Evolutionary conservation across 2,113 vertebrate species (phyloP).

Genomic region (Pterophyllum scalare): DNA sequence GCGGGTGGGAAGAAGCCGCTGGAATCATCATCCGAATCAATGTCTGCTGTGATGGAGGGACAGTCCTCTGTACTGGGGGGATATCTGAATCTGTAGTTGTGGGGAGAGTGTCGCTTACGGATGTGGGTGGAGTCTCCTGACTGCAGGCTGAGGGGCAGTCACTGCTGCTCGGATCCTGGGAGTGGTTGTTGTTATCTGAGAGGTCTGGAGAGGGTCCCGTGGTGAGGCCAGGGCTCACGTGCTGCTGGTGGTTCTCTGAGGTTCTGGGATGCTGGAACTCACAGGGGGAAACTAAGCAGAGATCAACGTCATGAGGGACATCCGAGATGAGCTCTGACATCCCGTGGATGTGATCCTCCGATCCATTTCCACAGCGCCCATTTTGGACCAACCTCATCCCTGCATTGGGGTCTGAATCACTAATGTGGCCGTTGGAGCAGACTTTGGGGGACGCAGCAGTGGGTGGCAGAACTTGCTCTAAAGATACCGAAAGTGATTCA

Average conservation of each 20-base stretch:
- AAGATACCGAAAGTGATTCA: constrained; percentile 88
- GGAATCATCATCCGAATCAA: constrained; percentile 87
- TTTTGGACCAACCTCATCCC: constrained; percentile 75
- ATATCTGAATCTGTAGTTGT: constrained; percentile 87
- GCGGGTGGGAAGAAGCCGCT: constrained; percentile 59
- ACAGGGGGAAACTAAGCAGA: constrained; percentile 94
- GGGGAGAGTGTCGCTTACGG: constrained; percentile 85
- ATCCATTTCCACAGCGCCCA: constrained; percentile 43
- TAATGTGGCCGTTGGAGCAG: constrained; percentile 57
- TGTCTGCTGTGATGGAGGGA: constrained; percentile 81
- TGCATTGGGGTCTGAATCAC: constrained; percentile 61
- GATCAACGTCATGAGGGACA: constrained; percentile 88
- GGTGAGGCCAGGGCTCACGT: constrained; percentile 54
- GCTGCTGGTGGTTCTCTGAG: constrained; percentile 55
- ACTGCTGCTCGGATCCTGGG: constrained; percentile 75
- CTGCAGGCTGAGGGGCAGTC: constrained; percentile 51
- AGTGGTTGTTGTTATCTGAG: constrained; percentile 81
- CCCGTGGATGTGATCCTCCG: constrained; percentile 48
- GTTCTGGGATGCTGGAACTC: constrained; percentile 91
- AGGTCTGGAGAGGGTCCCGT: constrained; percentile 66
- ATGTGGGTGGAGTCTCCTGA: constrained; percentile 85
- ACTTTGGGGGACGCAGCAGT: constrained; percentile 67
- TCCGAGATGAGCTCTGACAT: constrained; percentile 60
- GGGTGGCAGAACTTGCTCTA: constrained; percentile 84
- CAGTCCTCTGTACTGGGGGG: constrained; percentile 81